These are phyloP conservation scores for Aratinga solstitialis DNA, from an alignment of 2,797 vertebrate genomes.

Conservation along the genomic window DNA sequence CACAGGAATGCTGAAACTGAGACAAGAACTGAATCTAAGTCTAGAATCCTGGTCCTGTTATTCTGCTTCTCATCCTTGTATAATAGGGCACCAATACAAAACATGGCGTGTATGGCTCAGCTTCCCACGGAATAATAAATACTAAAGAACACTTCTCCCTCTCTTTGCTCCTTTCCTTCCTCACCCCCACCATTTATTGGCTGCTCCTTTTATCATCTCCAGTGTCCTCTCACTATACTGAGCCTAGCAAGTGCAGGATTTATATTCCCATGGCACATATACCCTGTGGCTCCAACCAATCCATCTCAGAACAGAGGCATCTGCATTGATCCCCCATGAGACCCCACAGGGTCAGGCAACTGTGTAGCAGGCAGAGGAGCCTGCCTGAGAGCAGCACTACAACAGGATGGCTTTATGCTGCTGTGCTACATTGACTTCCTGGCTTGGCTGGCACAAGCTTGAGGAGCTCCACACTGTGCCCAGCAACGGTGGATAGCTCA, in stretches of 20 bases:
- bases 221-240: neutral
- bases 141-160: neutral
- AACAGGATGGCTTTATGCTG: neutral
- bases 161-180: neutral
- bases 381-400: neutral
- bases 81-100: neutral
- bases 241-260: neutral
- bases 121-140: neutral
- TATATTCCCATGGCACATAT: neutral
- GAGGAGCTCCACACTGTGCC: neutral
- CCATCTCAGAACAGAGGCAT: neutral
- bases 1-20: neutral
- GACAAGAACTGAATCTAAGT: neutral
- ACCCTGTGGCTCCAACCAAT: neutral
- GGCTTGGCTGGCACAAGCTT: neutral
- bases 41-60: neutral
- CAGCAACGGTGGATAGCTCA: neutral
- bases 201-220: neutral
- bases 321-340: neutral
- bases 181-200: neutral
- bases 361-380: neutral
- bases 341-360: rapidly evolving
- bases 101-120: neutral
- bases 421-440: neutral
- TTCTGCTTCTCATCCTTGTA: neutral